Conservation (phyloP, 2,888 invertebrate species). For the Gymnosoma rotundatum region DNA sequence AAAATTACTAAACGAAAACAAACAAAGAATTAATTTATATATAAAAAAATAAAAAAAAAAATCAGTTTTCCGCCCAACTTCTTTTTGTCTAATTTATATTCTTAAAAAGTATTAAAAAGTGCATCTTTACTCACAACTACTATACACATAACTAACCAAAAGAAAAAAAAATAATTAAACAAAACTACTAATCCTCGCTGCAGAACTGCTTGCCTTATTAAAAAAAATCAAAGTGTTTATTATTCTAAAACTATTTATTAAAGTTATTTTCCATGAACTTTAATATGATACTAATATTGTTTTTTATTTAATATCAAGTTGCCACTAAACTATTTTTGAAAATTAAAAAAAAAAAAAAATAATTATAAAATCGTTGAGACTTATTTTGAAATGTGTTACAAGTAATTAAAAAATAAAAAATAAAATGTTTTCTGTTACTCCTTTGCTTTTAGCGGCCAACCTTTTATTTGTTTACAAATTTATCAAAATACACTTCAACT, state of each 20-base stretch:
- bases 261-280: conserved; percentile 6
- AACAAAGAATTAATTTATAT: conserved; percentile 17
- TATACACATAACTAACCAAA: conserved; percentile 10
- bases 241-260: conserved; percentile 46
- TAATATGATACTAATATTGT: neutral
- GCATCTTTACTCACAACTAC: conserved; percentile 39
- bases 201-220: conserved; percentile 69
- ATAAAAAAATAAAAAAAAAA: neutral
- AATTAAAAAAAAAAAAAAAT: neutral
- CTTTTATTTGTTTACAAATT: no score
- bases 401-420: no score
- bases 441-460: no score
- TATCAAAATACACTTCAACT: no score
- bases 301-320: conserved; percentile 8
- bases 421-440: no score
- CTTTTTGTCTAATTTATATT: conserved; percentile 1
- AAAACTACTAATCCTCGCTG: conserved; percentile 67
- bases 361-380: neutral
- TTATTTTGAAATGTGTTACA: no score
- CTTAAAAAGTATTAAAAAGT: conserved; percentile 58
- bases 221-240: conserved; percentile 67
- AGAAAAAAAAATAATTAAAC: conserved; percentile 22
- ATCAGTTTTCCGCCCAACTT: conserved; percentile 18
- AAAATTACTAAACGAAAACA: no score
- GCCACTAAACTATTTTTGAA: conserved; percentile 23